Base-by-base conservation (phyloP, 2,797 vertebrate species). In the Garrulus glandarius region DNA sequence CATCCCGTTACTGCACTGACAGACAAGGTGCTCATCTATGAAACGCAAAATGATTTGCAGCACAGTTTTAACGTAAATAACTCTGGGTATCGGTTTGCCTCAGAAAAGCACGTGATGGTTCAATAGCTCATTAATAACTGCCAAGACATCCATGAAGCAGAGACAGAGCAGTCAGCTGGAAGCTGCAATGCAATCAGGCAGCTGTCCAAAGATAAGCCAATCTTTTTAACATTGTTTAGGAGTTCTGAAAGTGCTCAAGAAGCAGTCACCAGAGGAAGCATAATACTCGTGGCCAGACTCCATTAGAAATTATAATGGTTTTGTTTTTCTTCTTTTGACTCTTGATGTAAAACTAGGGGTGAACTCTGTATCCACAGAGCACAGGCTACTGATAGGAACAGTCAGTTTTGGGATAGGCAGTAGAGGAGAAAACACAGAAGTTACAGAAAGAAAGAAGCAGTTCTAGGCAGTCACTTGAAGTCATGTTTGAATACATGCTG, bases 51-150 rank as follows among this genome's bases (percentile, higher is more conserved):
- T 15, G 1, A 63, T 74, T 30, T 89, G 41, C 75, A 92, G 64
- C 43, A 77, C 7, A 41, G n/a, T 74, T 92, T 82, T 59, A 84
- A 83, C 59, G 71, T 64, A 92, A 89, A 52, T 79, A 92, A 84
- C 67, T 7, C 3, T n/a, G 41, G 68, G 63, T 83, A 74, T 59
- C 5, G 7, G 47, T 76, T 83, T 79, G 44, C 68, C 71, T 90
- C 69, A 50, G 74, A 95, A 92, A 91, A 89, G 82, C 68, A 67
- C 29, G 32, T 18, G 55, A 92, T 56, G 49, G 87, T 64, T 96
- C 92, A 89, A 70, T 52, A 95, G 59, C 60, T 84, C 87, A 67
- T 82, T 94, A 93, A 63, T 89, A 89, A 95, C 70, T 81, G 74
- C 81, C 53, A 91, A 71, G 39, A 67, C 59, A 83, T 84, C 88